phyloP scores from a whole-genome alignment of 2,888 invertebrate genomes.

The Leptodirus hochenwartii region DNA sequence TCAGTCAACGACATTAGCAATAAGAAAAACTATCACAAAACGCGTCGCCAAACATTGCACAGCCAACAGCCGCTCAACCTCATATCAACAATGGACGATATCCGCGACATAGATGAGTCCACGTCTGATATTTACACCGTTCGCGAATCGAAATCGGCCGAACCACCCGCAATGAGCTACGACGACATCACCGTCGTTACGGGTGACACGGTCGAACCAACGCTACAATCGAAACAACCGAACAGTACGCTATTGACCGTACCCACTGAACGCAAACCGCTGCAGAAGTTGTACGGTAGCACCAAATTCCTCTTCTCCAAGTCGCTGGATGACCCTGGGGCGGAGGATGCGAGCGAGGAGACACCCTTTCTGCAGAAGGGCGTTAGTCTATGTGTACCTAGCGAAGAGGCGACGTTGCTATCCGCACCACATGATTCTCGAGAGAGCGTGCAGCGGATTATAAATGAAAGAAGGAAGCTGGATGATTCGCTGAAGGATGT shows the following conservation, averaged over 20 bases:
- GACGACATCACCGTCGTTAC: no score
- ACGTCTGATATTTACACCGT: slow-evolving; percentile 24
- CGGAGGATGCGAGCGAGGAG: slow-evolving; percentile 25
- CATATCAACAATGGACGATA: slow-evolving; percentile 37
- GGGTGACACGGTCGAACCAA: slow-evolving; percentile 1
- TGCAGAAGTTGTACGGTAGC: slow-evolving; percentile 28
- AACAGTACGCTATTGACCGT: slow-evolving; percentile 17
- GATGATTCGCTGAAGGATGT: slow-evolving; percentile 28
- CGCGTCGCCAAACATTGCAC: slow-evolving; percentile 37
- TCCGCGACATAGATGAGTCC: slow-evolving; percentile 24
- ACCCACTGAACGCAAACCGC: slow-evolving; percentile 20
- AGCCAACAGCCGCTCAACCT: slow-evolving; percentile 39
- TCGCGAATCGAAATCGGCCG: slow-evolving; percentile 19
- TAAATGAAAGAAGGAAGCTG: slow-evolving; percentile 39
- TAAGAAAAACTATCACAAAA: slow-evolving; percentile 15
- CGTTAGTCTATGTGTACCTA: no score
- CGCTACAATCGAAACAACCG: not conserved
- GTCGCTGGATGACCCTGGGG: slow-evolving; percentile 29
- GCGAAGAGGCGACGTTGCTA: slow-evolving; percentile 11
- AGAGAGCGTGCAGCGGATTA: slow-evolving; percentile 40
- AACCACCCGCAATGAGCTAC: slow-evolving; percentile 15
- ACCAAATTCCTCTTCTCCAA: slow-evolving; percentile 36
- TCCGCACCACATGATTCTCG: slow-evolving; percentile 20
- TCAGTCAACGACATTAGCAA: slow-evolving; percentile 7
- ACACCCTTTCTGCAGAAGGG: slow-evolving; percentile 30